Conservation (phyloP, 2,113 vertebrate genomes). For the Chionodraco myersi region DNA sequence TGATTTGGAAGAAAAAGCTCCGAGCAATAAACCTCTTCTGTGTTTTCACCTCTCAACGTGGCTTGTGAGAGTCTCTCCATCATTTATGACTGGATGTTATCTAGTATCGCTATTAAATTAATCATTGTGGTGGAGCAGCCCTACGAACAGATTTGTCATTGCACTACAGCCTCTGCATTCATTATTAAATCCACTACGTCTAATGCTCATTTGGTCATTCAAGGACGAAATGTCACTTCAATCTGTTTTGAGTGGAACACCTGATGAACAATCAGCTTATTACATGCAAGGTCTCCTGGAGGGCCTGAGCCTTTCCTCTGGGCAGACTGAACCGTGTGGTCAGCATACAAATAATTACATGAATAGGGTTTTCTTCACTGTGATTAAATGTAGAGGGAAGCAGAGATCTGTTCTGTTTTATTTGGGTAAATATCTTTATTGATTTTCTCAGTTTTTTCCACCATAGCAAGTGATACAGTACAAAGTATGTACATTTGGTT, state of each 20-base stretch:
- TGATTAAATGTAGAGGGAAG: constrained; percentile 61
- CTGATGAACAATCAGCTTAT: constrained; percentile 41
- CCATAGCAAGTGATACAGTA: too few relatives aligned
- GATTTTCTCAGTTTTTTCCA: too few relatives aligned
- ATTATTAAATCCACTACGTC: constrained; percentile 14
- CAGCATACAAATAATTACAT: constrained; percentile 68
- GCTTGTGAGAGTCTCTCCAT: neutral
- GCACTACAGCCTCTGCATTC: neutral
- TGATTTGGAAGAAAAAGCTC: neutral
- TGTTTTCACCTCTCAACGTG: neutral
- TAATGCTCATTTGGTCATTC: constrained; percentile 32
- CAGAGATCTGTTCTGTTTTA: constrained; percentile 32
- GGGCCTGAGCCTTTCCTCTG: constrained; percentile 6
- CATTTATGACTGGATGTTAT: constrained; percentile 9
- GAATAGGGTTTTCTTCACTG: constrained; percentile 32
- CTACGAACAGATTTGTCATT: constrained; percentile 7
- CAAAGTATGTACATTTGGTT: too few relatives aligned
- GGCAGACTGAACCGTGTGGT: constrained; percentile 41
- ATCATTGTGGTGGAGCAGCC: constrained; percentile 13
- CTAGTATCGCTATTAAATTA: constrained; percentile 15
- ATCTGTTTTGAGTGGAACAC: constrained; percentile 13
- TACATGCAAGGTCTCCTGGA: constrained; percentile 19
- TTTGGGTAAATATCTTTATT: too few relatives aligned
- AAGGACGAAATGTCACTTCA: constrained; percentile 44
- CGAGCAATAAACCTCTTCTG: constrained; percentile 12